Base-by-base conservation (phyloP, 92 coral and sea anemone species). In the Epizoanthus scotinus region DNA sequence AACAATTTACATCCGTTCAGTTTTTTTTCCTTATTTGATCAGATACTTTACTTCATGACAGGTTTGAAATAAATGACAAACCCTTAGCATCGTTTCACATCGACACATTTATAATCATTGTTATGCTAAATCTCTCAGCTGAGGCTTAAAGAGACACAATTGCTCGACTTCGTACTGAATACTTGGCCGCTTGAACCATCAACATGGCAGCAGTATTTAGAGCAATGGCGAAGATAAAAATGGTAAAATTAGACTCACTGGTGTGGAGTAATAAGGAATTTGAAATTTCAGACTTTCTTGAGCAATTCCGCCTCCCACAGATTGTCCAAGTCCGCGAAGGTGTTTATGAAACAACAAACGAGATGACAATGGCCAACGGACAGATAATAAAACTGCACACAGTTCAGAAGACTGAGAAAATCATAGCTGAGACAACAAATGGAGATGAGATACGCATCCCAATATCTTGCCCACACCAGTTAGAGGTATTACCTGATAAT, bases 231-330 rank as follows among this genome's bases (percentile, higher is more conserved):
- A 75, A 60, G 44, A 75, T 75, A 15, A 40, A 50, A 47, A 75
- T 75, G 81, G 81, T 75, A 15, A 75, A 75, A 20, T 26, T 75
- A 31, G 68, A 75, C 67, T 75, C 81, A 63, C 66, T 75, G 25
- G 81, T 75, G 42, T 75, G 81, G 81, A 59, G 68, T 55, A 67
- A 75, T 4, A 57, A 58, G 22, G 81, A 75, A 24, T 75, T 58
- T 13, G 81, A 75, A 22, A 10, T 75, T 38, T 44, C 47, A 2
- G 58, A 59, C n/a, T 75, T 75, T 75, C 56, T 75, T 1, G 68
- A 59, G 14, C 56, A 75, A 38, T 75, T 75, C n/a, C 24, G 69
- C 25, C 81, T 75, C 40, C 81, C 81, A 21, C 81, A 75, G 68
- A 75, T 75, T 20, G 81, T 75, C 6, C 66, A 57, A 60, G 81